Conservation (phyloP, 1,140 invertebrate genomes). For the Protaetia brevitarsis region DNA sequence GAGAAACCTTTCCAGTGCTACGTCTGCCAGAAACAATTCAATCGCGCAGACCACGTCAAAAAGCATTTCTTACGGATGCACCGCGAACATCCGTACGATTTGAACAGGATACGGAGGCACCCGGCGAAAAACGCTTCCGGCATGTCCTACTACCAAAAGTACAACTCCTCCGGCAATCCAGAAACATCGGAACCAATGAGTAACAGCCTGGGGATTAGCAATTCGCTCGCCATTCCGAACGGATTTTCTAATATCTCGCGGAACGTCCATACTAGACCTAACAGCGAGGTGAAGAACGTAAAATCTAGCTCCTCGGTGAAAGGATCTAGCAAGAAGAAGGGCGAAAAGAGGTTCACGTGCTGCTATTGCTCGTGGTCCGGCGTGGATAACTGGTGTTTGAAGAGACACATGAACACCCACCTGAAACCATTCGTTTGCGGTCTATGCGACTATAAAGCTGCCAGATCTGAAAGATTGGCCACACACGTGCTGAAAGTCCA, state of each 20-base stretch:
- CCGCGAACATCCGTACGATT: slow-evolving; percentile 77
- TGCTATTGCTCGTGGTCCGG: slow-evolving; percentile 88
- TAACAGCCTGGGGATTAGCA: slow-evolving; percentile 33
- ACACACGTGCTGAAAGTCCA: slow-evolving; percentile 89
- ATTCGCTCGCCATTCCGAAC: slow-evolving; percentile 43
- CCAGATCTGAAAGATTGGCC: slow-evolving; percentile 77
- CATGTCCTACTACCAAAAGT: slow-evolving; percentile 52
- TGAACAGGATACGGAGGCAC: slow-evolving; percentile 72
- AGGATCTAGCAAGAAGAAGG: slow-evolving; percentile 44
- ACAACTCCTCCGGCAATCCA: slow-evolving; percentile 34
- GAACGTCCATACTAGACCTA: slow-evolving; percentile 32
- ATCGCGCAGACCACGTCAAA: slow-evolving; percentile 91
- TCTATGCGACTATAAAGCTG: slow-evolving; percentile 88
- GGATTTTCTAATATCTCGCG: slow-evolving; percentile 42
- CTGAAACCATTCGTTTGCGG: slow-evolving; percentile 86
- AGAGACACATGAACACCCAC: slow-evolving; percentile 87
- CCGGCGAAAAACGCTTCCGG: slow-evolving; percentile 52
- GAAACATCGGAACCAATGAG: slow-evolving; percentile 35
- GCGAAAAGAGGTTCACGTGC: slow-evolving; percentile 65
- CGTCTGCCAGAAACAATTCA: slow-evolving; percentile 87
- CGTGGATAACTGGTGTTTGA: slow-evolving; percentile 91
- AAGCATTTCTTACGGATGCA: slow-evolving; percentile 92
- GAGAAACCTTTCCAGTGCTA: slow-evolving; percentile 93
- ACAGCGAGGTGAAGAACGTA: slow-evolving; percentile 35
- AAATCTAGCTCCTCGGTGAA: slow-evolving; percentile 37